Evolutionary conservation across 2,797 vertebrate genomes (phyloP), one percentile per base, ranked within the genome.

Genomic region (Craterocephalus amniculus): DNA sequence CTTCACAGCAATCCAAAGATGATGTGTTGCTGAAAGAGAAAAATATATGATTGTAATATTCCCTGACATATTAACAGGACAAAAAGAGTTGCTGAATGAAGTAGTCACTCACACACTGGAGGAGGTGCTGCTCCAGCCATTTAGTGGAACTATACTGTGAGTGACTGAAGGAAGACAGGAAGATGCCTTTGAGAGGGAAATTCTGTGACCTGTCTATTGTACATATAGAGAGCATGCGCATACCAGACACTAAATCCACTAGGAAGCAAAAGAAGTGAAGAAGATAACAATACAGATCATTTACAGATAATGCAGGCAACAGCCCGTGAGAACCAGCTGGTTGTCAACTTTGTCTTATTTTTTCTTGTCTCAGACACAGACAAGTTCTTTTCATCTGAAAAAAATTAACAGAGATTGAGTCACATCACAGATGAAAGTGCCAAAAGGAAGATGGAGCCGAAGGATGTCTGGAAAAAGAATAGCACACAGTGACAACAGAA

Each of bases 211-310:
- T 18, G 14, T 20, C 7, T 56, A 18, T 8, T 16, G 7, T 7
- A 6, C 1, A 43, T 36, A 13, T 31, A 26, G 26, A 63, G 9
- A 60, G 11, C 2, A 64, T 45, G 29, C 36, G 45, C 24, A 59
- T 16, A 96, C 95, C 94, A 97, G 93, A 96, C 95, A 96, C 77
- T 96, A 96, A 27, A 96, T 91, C 88, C 95, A 96, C 82, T 96
- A 60, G 61, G 95, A 95, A 74, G 97, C 96, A 51, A 96, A 90
- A 13, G 94, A 95, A 80, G 95, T 95, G 51, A 97, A 97, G 84
- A 97, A 94, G 27, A 95, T 40, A 4, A 40, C 14, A 16, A 16
- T 16, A 18, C 4, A 40, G 38, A 18, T 18, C 4, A 14, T 38
- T 14, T 40, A 16, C 38, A 16, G 16, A 18, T 6, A 45, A 45